Base-by-base conservation (phyloP, 92 coral and sea anemone species). In the Palythoa heliodiscus region DNA sequence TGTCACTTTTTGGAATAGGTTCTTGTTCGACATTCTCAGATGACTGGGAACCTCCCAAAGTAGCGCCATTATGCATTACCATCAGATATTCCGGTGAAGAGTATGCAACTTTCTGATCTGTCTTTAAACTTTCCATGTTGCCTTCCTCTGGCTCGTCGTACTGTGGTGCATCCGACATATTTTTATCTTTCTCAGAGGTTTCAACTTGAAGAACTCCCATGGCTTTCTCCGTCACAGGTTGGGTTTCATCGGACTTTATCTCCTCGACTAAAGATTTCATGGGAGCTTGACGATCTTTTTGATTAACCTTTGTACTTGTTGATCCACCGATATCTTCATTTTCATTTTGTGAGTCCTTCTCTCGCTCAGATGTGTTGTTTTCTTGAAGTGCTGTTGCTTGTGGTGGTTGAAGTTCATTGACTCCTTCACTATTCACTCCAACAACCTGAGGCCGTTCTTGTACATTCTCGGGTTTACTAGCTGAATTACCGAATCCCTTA, bases 401-500 rank as follows among this genome's bases (percentile, higher is more conserved):
- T 6, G 84, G 11, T 16, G 72, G 6, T 64, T 64, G 40, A 11
- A 11, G 40, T 15, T 12, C 78, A 15, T 70, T 73, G 3, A 70
- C 16, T 12, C 54, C 50, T 76, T 71, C 86, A 19, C 39, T 38
- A 43, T 77, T 52, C 39, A 83, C 77, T 10, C 86, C 88, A 22
- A 84, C 43, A 58, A 90, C 84, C 55, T 85, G 87, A 5, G 95
- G 93, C 19, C 91, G 93, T 12, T 87, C 89, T 37, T 89, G 92
- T 17, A 92, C 61, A 29, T 66, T 35, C 71, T 61, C 61, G 17
- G 77, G 76, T 16, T 93, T 78, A 19, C 85, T 54, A 2, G 15
- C 60, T 25, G 83, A 84, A 13, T 57, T 64, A 17, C 91, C 90
- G 83, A 97, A 97, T 24, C 99, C 99, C 69, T 90, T 90, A 52